A percentile compares a stretch with the other conserved stretches of the same genome.
Conservation (phyloP, 2,797 vertebrate genomes). For the Silurus lanzhouensis region DNA sequence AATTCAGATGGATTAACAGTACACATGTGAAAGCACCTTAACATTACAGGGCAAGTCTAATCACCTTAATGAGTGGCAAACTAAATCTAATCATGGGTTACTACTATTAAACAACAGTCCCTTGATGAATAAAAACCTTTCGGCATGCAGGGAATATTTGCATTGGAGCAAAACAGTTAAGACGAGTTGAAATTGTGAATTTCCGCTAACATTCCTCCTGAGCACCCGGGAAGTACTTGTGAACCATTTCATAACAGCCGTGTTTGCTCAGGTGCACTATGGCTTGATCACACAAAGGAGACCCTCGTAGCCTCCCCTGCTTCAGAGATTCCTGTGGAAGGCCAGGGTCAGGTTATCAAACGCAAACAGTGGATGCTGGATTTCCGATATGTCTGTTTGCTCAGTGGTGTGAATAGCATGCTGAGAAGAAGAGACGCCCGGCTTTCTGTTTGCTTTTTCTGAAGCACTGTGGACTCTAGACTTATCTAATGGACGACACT, state of each 20-base stretch:
- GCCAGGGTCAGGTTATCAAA: constrained; percentile 70
- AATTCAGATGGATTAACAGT: background rate
- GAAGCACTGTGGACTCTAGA: constrained; percentile 18
- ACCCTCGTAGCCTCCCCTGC: background rate
- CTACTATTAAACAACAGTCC: background rate
- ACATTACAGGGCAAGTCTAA: background rate
- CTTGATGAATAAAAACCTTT: background rate
- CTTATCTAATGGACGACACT: constrained; percentile 23
- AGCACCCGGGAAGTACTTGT: constrained; percentile 6
- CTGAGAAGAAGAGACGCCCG: constrained; percentile 50
- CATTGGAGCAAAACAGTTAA: background rate
- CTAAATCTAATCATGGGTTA: background rate
- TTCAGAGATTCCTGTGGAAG: constrained; percentile 57
- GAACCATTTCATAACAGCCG: background rate
- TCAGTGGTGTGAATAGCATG: constrained; percentile 74
- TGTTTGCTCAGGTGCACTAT: constrained; percentile 23
- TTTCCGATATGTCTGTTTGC: constrained; percentile 76
- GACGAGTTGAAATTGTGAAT: background rate
- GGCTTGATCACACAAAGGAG: background rate
- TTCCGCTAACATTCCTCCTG: background rate
- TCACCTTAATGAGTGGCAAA: background rate
- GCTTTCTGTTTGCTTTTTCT: constrained; percentile 51
- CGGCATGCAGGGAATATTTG: background rate
- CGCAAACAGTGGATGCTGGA: constrained; percentile 64
- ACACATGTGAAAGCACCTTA: background rate